Percentiles rank a stretch among this genome's conserved stretches.
Conservation (phyloP, 2,888 invertebrate genomes). For the Cheilosia impressa region DNA sequence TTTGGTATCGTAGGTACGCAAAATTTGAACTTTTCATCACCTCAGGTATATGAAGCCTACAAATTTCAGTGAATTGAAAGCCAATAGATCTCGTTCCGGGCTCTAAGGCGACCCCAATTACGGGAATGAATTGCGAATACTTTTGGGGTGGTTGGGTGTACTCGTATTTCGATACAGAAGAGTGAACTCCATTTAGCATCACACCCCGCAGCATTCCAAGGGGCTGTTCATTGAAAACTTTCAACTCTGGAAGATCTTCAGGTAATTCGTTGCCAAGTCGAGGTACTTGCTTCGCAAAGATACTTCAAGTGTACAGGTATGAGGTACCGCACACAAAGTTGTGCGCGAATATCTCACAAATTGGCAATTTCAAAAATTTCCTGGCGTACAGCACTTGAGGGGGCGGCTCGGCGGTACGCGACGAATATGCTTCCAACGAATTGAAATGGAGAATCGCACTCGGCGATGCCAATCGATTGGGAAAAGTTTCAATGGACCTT, state of each 20-base stretch:
- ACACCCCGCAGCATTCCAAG: not conserved
- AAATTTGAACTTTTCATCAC: constrained; percentile 14
- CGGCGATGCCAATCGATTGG: constrained; percentile 8
- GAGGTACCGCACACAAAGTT: constrained; percentile 17
- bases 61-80: not conserved
- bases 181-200: constrained; percentile 4
- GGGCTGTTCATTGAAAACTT: constrained; percentile 11
- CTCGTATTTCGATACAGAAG: not conserved
- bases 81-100: not conserved
- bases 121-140: constrained; percentile 9
- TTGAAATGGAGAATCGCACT: constrained; percentile 26
- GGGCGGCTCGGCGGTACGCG: not conserved
- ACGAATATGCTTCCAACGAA: not conserved
- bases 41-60: not conserved
- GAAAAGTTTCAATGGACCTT: constrained; percentile 43
- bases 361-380: constrained; percentile 50
- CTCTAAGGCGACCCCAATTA: constrained; percentile 21
- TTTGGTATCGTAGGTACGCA: constrained; percentile 17
- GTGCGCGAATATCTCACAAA: constrained; percentile 56
- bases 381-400: constrained; percentile 3
- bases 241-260: constrained; percentile 32
- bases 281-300: constrained; percentile 23
- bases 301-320: constrained; percentile 4
- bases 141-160: not conserved
- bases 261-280: constrained; percentile 41